Evolutionary conservation across 2,888 invertebrate species (phyloP).

Genomic region (Allophyes oxyacanthae): DNA sequence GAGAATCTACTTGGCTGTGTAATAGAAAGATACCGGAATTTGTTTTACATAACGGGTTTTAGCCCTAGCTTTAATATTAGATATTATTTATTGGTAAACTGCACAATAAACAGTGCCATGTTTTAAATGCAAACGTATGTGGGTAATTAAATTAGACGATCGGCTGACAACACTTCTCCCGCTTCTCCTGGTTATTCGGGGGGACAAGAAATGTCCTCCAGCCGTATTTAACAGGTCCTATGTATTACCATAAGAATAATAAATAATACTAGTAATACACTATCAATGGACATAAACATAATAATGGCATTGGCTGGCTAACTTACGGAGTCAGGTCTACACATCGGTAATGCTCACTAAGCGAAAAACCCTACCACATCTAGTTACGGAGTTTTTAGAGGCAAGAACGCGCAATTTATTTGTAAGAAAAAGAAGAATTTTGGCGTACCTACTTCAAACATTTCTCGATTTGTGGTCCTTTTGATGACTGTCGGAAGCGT

Average conservation of each 20-base stretch:
- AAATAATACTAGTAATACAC: too few relatives aligned
- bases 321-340: background rate
- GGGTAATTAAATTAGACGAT: background rate
- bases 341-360: background rate
- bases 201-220: too few relatives aligned
- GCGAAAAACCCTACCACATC: slow-evolving; percentile 5
- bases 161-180: too few relatives aligned
- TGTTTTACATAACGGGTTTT: slow-evolving; percentile 31
- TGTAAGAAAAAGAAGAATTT: slow-evolving; percentile 3
- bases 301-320: too few relatives aligned
- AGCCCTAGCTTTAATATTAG: background rate
- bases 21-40: slow-evolving; percentile 45
- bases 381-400: background rate
- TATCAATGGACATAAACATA: too few relatives aligned
- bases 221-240: too few relatives aligned
- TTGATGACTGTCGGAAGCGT: background rate
- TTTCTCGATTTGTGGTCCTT: background rate
- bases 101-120: too few relatives aligned
- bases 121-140: too few relatives aligned
- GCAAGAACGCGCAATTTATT: background rate
- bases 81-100: background rate
- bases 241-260: too few relatives aligned
- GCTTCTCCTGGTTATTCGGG: too few relatives aligned
- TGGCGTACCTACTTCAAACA: background rate
- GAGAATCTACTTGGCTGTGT: slow-evolving; percentile 47